Evolutionary conservation across 2,113 vertebrate genomes (phyloP), one percentile per base, ranked within the genome.

Genomic region (Zosterops lateralis): DNA sequence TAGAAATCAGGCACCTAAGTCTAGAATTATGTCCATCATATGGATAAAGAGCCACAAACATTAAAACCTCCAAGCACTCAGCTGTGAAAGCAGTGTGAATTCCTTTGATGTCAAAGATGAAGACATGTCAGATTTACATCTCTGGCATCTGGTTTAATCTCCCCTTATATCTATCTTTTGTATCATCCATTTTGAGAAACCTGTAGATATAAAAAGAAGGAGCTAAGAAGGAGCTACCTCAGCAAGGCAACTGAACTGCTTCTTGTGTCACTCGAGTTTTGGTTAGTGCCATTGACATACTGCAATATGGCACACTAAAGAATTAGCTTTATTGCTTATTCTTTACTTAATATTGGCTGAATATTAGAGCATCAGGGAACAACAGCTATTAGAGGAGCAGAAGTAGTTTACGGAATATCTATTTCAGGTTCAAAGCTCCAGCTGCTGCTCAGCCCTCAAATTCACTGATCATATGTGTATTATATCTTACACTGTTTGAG

Each of bases 151-250:
- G 16, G 3, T 40, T 81, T 51, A 31, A 57, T 29, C 28, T 60
- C 7, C 3, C 3, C 3, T 54, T 53, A 26, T 12, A 14, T 3
- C 0, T 47, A 24, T 32, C 26, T 48, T 61, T 61, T 17, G 1
- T 53, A 17, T 61, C 5, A 5, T 44, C 18, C 8, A 14, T 45
- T 32, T 57, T 44, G n/a, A n/a, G 38, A 70, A 73, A 78, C 32
- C 5, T 22, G 8, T 21, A 32, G 20, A 29, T 25, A 51, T 60
- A 36, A 72, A 62, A 53, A 17, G 31, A 45, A 80, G 61, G 20
- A 38, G 6, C 0, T 0, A 53, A 17, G 31, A 45, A 80, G 61
- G 20, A 38, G 6, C 0, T 0, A 32, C 15, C 26, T 62, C 18
- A 58, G 8, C 9, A 81, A 66, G 21, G 7, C 26, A 73, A 2